A percentile compares a stretch with the other conserved stretches of the same genome.
Evolutionary conservation across 2,113 vertebrate genomes (phyloP).

Genomic region (Orthonyx spaldingii): DNA sequence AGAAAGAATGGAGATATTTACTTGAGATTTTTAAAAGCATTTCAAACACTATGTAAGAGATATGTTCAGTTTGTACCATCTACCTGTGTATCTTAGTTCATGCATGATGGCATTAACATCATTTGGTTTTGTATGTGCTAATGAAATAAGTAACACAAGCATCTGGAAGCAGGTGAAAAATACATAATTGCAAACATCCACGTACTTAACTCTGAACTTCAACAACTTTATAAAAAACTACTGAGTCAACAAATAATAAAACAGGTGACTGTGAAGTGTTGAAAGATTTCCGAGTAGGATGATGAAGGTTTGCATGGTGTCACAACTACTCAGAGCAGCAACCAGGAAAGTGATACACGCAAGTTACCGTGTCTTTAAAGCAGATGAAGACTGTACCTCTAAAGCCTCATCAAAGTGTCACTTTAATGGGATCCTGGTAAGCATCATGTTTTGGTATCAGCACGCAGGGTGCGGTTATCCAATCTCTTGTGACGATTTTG

Average conservation of each 20-base stretch:
- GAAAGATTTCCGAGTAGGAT: neutral
- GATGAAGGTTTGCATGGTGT: neutral
- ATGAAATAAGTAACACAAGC: neutral
- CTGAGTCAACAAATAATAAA: neutral
- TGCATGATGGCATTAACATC: neutral
- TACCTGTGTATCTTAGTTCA: neutral
- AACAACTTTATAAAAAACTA: neutral
- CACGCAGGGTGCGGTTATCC: neutral
- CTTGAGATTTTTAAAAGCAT: neutral
- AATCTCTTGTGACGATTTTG: neutral
- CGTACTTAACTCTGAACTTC: neutral
- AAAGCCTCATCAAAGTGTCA: neutral
- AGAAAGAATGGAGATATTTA: neutral
- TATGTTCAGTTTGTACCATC: neutral
- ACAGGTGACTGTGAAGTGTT: neutral
- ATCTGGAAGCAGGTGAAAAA: neutral
- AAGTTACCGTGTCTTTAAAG: neutral
- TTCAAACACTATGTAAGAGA: neutral
- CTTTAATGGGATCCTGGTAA: neutral
- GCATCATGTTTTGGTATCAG: slow-evolving; percentile 14
- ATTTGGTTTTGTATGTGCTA: neutral
- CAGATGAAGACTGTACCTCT: neutral
- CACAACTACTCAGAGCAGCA: neutral
- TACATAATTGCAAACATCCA: neutral
- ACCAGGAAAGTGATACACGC: neutral